These are phyloP conservation scores for Eospalax fontanierii DNA, from an alignment of 2,797 vertebrate species.

Conservation along the genomic window DNA sequence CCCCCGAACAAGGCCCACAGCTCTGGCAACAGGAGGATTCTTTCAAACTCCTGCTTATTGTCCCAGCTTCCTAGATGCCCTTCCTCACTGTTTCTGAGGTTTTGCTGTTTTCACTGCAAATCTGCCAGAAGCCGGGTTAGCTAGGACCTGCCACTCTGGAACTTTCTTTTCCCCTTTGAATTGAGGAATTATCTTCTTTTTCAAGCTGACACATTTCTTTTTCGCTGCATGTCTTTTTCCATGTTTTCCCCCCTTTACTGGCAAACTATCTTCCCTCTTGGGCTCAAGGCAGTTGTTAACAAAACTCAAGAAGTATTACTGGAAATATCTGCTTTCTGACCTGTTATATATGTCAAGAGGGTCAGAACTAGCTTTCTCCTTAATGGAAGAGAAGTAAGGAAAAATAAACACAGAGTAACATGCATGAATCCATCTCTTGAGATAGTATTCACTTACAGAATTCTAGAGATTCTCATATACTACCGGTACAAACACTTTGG, in stretches of 20 bases:
- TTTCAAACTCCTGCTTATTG: constrained; percentile 14
- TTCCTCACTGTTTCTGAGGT: not conserved
- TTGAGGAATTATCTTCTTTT: constrained; percentile 1
- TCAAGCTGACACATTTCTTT: constrained; percentile 4
- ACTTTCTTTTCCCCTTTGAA: not conserved
- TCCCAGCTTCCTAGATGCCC: not conserved
- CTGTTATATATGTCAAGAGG: constrained; percentile 28
- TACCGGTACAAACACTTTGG: not conserved
- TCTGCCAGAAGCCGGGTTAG: not conserved
- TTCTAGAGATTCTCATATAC: too few species aligned
- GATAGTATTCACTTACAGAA: too few species aligned
- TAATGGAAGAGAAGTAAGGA: not conserved
- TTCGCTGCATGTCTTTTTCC: not conserved
- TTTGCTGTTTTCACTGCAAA: not conserved
- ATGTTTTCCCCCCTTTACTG: not conserved
- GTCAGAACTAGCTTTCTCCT: not conserved
- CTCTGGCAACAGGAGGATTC: not conserved
- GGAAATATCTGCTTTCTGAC: constrained; percentile 35
- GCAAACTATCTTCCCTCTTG: not conserved
- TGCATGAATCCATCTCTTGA: too few species aligned
- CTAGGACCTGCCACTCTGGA: not conserved
- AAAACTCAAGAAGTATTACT: not conserved
- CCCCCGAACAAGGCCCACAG: not conserved
- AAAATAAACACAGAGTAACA: not conserved
- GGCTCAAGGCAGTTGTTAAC: constrained; percentile 46